A percentile compares a stretch with the other conserved stretches of the same genome.
phyloP scores from a whole-genome alignment of 2,888 invertebrate species.

The Leptarthrus brevirostris region DNA sequence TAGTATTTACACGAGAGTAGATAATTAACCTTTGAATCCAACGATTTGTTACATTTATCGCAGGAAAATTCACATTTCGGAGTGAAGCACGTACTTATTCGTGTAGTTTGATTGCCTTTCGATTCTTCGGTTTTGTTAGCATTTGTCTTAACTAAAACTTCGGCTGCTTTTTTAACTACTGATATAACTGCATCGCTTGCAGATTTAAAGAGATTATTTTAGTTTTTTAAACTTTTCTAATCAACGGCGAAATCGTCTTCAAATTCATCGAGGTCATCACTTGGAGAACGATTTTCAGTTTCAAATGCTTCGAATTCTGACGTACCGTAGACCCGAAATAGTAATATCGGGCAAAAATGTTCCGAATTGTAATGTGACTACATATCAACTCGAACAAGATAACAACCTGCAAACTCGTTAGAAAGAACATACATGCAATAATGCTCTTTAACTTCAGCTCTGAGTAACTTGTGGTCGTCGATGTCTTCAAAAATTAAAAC shows the following conservation, averaged over 20 bases:
- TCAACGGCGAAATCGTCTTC: slow-evolving; percentile 75
- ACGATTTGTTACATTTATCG: slow-evolving; percentile 77
- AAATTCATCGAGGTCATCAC: slow-evolving; percentile 75
- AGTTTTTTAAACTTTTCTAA: slow-evolving; percentile 63
- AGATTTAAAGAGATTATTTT: slow-evolving; percentile 83
- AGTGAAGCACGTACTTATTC: slow-evolving; percentile 72
- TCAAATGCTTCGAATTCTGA: slow-evolving; percentile 92
- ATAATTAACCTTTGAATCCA: slow-evolving; percentile 79
- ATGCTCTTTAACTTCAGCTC: too few species aligned
- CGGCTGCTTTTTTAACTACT: slow-evolving; percentile 91
- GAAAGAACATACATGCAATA: too few species aligned
- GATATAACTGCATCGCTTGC: slow-evolving; percentile 92
- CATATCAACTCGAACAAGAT: slow-evolving; percentile 90
- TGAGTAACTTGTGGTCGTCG: too few species aligned
- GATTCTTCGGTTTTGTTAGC: slow-evolving; percentile 70
- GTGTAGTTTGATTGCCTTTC: slow-evolving; percentile 53
- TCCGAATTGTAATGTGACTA: slow-evolving; percentile 95
- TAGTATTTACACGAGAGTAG: slow-evolving; percentile 77
- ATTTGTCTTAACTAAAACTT: slow-evolving; percentile 82
- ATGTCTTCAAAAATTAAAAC: too few species aligned
- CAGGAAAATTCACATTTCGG: slow-evolving; percentile 81
- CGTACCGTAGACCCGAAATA: slow-evolving; percentile 93
- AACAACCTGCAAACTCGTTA: too few species aligned
- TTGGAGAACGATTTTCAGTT: slow-evolving; percentile 79
- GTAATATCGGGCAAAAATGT: slow-evolving; percentile 97